phyloP scores from a whole-genome alignment of 2,888 invertebrate species.

The Brachyptera risi region DNA sequence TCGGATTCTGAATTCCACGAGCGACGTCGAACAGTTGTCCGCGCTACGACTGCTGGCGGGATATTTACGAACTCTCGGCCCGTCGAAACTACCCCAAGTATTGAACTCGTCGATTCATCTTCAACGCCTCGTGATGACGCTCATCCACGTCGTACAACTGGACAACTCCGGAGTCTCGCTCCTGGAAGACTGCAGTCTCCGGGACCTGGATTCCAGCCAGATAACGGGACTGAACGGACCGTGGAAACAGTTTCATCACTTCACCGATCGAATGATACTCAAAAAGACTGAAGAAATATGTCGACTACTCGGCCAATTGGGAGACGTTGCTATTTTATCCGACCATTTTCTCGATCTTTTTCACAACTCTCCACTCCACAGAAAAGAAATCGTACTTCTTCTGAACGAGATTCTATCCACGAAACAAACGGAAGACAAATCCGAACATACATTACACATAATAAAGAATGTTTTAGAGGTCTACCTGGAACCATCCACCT shows the following conservation, averaged over 20 bases:
- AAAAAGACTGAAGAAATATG: slow-evolving; percentile 54
- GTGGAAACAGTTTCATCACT: slow-evolving; percentile 63
- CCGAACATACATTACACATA: slow-evolving; percentile 42
- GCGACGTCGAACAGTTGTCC: slow-evolving; percentile 57
- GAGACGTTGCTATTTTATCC: slow-evolving; percentile 50
- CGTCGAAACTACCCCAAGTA: slow-evolving; percentile 53
- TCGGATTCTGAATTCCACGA: slow-evolving; percentile 53
- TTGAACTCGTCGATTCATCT: slow-evolving; percentile 54
- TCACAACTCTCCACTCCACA: slow-evolving; percentile 47
- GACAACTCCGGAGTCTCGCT: slow-evolving; percentile 49
- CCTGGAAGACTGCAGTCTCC: slow-evolving; percentile 49
- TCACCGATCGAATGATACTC: slow-evolving; percentile 49
- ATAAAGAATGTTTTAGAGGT: slow-evolving; percentile 40
- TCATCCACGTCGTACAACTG: slow-evolving; percentile 53
- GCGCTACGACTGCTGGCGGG: slow-evolving; percentile 63
- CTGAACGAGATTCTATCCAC: slow-evolving; percentile 56
- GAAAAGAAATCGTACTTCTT: slow-evolving; percentile 58
- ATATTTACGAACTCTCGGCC: slow-evolving; percentile 57
- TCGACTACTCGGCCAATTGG: slow-evolving; percentile 51
- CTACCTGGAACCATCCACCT: slow-evolving; percentile 52
- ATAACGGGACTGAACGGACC: slow-evolving; percentile 39
- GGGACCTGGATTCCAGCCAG: slow-evolving; percentile 39
- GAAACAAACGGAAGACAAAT: slow-evolving; percentile 46
- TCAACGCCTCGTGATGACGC: slow-evolving; percentile 52
- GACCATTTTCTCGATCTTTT: slow-evolving; percentile 61